Conservation (phyloP, 2,113 vertebrate genomes). For the Montifringilla adamsi region DNA sequence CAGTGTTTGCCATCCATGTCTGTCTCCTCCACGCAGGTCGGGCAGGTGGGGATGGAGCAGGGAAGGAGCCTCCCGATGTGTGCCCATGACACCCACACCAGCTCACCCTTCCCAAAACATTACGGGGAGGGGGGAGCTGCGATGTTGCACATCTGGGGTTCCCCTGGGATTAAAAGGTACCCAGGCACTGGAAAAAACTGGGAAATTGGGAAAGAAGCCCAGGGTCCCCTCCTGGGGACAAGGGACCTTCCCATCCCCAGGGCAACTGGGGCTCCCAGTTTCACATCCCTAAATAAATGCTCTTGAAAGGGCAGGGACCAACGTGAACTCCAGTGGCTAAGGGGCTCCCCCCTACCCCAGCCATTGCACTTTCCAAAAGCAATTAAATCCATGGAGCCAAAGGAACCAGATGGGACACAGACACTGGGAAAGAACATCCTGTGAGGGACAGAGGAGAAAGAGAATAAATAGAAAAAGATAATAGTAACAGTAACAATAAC, state of each 20-base stretch:
- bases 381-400: background rate
- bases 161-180: background rate
- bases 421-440: background rate
- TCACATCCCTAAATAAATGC: background rate
- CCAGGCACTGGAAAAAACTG: background rate
- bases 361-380: background rate
- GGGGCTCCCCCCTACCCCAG: background rate
- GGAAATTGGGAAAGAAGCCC: background rate
- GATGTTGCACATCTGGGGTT: accelerated
- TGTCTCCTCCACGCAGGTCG: accelerated
- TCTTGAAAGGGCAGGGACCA: background rate
- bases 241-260: background rate
- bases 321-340: accelerated
- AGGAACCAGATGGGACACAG: background rate
- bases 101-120: background rate
- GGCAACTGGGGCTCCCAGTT: background rate
- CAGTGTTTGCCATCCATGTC: accelerated
- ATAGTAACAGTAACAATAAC: background rate
- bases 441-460: background rate
- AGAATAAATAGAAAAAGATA: background rate
- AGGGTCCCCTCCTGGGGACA: background rate
- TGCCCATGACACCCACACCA: background rate
- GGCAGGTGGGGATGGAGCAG: background rate
- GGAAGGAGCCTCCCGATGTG: accelerated
- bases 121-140: accelerated